A percentile compares a stretch with the other conserved stretches of the same genome.
Evolutionary conservation across 2,797 vertebrate species (phyloP).

Genomic region (Fistularia commersonii): DNA sequence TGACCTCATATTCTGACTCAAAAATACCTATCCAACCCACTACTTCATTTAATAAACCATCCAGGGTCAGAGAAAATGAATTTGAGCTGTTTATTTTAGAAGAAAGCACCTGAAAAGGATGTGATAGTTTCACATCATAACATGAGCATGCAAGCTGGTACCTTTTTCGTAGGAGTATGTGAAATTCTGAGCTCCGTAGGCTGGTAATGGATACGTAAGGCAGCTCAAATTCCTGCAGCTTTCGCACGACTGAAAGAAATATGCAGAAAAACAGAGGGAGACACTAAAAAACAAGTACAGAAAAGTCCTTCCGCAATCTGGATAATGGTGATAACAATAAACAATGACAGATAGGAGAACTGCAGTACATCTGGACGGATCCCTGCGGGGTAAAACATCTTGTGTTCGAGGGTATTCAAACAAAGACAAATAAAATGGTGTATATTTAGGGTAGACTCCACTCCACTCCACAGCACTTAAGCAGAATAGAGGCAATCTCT

Average conservation of each 20-base stretch:
- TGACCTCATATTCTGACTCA: too few relatives aligned
- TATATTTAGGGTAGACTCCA: too few relatives aligned
- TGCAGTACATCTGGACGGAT: constrained; percentile 5
- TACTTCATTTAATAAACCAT: too few relatives aligned
- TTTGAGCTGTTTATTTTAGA: too few relatives aligned
- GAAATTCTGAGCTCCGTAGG: constrained; percentile 86
- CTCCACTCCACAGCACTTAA: too few relatives aligned
- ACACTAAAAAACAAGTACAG: constrained; percentile 17
- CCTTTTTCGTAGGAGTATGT: constrained; percentile 96
- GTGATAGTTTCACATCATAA: too few relatives aligned
- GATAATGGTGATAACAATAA: constrained; percentile 30
- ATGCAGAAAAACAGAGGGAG: constrained; percentile 10
- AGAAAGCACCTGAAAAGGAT: too few relatives aligned
- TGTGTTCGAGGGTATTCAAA: constrained; percentile 3
- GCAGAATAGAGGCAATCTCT: too few relatives aligned
- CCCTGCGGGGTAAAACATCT: constrained; percentile 19
- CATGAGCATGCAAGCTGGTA: constrained; percentile 38
- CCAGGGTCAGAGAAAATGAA: too few relatives aligned
- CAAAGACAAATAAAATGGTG: too few relatives aligned
- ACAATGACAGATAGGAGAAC: constrained; percentile 25
- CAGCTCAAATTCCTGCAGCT: constrained; percentile 98
- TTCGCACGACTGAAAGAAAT: constrained; percentile 83
- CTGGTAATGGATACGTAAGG: constrained; percentile 95
- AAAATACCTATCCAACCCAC: too few relatives aligned
- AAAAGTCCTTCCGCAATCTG: constrained; percentile 39